Evolutionary conservation across 2,888 invertebrate genomes (phyloP).

Genomic region (Coleophora deauratella): DNA sequence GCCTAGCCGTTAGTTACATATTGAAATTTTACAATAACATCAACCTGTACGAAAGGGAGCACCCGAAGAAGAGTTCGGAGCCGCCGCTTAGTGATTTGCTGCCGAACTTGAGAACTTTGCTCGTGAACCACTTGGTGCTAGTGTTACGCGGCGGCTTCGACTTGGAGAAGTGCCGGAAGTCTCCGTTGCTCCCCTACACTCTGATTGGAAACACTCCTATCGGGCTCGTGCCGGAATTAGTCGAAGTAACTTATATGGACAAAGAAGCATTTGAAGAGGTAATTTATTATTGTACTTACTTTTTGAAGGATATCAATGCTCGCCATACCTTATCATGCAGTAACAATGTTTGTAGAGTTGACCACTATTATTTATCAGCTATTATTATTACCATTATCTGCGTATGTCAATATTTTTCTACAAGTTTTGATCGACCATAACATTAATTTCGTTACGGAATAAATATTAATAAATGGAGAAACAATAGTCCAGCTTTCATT

Average conservation of each 20-base stretch:
- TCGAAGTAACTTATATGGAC: constrained; percentile 76
- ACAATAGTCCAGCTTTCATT: no score
- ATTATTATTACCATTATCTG: no score
- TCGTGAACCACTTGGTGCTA: constrained; percentile 75
- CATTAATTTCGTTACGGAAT: no score
- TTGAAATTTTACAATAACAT: constrained; percentile 79
- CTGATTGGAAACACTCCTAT: constrained; percentile 81
- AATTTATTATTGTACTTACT: constrained; percentile 13
- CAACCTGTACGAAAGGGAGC: constrained; percentile 81
- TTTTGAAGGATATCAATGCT: background rate
- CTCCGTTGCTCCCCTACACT: constrained; percentile 80
- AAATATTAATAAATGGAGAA: no score
- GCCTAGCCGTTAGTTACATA: constrained; percentile 60
- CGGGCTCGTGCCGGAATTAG: constrained; percentile 81
- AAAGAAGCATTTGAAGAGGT: constrained; percentile 72
- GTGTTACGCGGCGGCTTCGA: constrained; percentile 70
- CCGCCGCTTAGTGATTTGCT: constrained; percentile 82
- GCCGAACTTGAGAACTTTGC: constrained; percentile 67
- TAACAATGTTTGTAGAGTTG: no score
- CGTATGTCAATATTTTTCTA: no score
- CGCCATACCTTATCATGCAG: no score
- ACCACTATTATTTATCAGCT: no score
- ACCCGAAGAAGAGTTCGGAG: constrained; percentile 83
- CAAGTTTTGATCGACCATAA: no score
- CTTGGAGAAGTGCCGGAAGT: constrained; percentile 67